Conservation (phyloP, 2,888 invertebrate species). For the Stegana nigrithorax region DNA sequence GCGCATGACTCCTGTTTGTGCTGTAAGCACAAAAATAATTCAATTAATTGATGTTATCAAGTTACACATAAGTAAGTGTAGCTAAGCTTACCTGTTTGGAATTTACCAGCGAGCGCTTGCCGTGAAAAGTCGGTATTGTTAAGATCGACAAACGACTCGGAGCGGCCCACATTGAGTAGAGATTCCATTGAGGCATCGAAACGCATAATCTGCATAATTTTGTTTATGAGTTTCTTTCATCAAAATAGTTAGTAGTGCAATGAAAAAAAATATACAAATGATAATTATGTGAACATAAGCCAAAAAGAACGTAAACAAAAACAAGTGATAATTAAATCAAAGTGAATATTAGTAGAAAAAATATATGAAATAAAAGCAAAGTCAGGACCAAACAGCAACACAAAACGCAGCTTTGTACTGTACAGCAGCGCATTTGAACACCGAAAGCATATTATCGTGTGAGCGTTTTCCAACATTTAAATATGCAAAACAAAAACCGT, state of each 20-base stretch:
- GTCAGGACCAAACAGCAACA: conserved; percentile 15
- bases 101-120: conserved; percentile 40
- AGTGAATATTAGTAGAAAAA: conserved; percentile 27
- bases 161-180: conserved; percentile 78
- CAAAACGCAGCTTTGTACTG: neutral
- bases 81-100: conserved; percentile 44
- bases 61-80: too few species aligned
- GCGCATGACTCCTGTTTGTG: conserved; percentile 55
- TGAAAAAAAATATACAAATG: conserved; percentile 14
- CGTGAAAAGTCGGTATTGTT: conserved; percentile 73
- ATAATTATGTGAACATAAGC: conserved; percentile 27
- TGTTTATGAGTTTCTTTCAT: conserved; percentile 55
- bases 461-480: too few species aligned
- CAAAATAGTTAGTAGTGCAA: conserved; percentile 42
- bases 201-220: conserved; percentile 78
- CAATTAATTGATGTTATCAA: too few species aligned
- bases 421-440: neutral
- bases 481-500: conserved; percentile 5
- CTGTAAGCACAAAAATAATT: too few species aligned
- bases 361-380: conserved; percentile 24
- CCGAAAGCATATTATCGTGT: too few species aligned
- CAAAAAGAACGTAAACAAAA: conserved; percentile 44
- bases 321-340: conserved; percentile 37
- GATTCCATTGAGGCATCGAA: conserved; percentile 85
- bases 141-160: conserved; percentile 86